Conservation (phyloP, 2,113 vertebrate genomes). For the Hippocampus abdominalis region DNA sequence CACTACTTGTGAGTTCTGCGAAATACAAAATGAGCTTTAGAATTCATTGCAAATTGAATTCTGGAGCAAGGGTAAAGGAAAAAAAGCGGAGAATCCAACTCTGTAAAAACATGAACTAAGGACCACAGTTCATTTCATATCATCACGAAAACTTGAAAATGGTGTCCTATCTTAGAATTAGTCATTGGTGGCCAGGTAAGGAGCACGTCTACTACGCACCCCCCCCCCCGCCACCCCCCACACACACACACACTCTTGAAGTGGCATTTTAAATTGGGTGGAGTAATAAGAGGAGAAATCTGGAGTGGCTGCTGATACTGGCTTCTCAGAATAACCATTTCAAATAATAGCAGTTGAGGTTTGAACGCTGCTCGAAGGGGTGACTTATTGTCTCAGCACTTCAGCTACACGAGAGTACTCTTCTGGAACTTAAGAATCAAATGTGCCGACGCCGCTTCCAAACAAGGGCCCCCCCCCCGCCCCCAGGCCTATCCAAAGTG, state of each 20-base stretch:
- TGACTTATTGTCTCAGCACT: not conserved
- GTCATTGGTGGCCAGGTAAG: not conserved
- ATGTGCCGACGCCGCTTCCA: not conserved
- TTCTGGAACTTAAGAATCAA: conserved; percentile 1
- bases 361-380: not conserved
- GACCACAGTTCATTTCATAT: not conserved
- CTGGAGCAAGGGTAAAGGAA: too few relatives aligned
- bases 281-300: too few relatives aligned
- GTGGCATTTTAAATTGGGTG: too few relatives aligned
- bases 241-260: too few relatives aligned
- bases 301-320: not conserved
- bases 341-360: conserved; percentile 5
- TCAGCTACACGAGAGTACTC: not conserved
- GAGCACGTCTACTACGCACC: too few relatives aligned
- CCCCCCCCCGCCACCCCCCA: too few relatives aligned
- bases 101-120: too few relatives aligned
- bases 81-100: too few relatives aligned
- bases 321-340: not conserved
- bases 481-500: not conserved
- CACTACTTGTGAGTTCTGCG: too few relatives aligned
- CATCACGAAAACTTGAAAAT: not conserved
- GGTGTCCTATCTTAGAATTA: not conserved
- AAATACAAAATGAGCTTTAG: too few relatives aligned
- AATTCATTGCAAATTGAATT: too few relatives aligned
- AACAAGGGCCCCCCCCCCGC: not conserved